Base-by-base conservation (phyloP, 2,888 invertebrate species). In the Pimpla rufipes region DNA sequence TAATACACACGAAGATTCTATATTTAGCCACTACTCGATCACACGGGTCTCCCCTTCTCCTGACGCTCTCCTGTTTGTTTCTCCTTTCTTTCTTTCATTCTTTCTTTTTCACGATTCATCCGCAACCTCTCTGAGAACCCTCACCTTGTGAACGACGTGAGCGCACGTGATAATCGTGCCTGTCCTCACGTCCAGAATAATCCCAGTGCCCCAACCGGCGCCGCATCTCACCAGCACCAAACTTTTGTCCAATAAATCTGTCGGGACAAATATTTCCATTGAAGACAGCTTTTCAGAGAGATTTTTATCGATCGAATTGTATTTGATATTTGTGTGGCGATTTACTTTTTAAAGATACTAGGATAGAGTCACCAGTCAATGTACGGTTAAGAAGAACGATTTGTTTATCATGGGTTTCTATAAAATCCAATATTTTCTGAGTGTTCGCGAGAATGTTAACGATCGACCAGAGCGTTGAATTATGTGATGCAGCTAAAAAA, bases 81-180 rank as follows among this genome's bases (percentile, higher is more conserved):
- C 47, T 16, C 47, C 2, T 6, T 6, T 6, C 6, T 47, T 21
- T 52, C 16, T 50, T 10, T 50, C 47, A 23, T 37, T 42, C 1
- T 2, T 78, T 74, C 10, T 42, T 11, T 52, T n/a, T 45, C 45
- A n/a, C 35, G n/a, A n/a, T 55, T 71, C 45, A 7, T 76, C 64
- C 1, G 35, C 23, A 40, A 23, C 16, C n/a, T n/a, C n/a, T n/a
- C 67, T 10, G 29, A 42, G 3, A 11, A 73, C 42, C 10, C 93
- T 91, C 90, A 95, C 95, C 87, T 94, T 91, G 13, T 79, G 78
- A 79, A 96, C 94, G 77, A 96, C 95, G 89, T 96, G 96, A 0
- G 96, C 94, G 91, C 95, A 96, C 0, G 96, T 96, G 86, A 95
- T 90, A 68, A 95, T 93, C 86, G 94, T 94, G 0, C 95, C 95